These are phyloP conservation scores for Caenorhabditis uteleia DNA, from an alignment of 2,888 invertebrate genomes.

Conservation along the genomic window DNA sequence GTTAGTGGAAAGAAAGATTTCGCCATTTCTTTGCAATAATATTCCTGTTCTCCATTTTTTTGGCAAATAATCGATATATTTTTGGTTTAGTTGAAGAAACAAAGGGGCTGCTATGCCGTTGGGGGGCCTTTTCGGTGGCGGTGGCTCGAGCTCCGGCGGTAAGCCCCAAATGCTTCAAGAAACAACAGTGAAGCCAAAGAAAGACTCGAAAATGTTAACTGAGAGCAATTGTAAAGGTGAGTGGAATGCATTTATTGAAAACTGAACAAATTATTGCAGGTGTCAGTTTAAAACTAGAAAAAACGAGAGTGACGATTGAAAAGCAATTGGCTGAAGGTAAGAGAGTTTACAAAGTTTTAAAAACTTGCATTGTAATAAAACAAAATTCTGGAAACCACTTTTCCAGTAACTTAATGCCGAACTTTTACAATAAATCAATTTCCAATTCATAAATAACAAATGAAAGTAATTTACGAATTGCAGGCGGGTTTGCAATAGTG, in stretches of 20 bases:
- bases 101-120: slow-evolving; percentile 62
- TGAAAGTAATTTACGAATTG: too few species aligned
- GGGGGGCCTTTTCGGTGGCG: slow-evolving; percentile 59
- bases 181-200: slow-evolving; percentile 18
- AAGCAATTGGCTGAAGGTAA: slow-evolving; percentile 68
- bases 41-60: too few species aligned
- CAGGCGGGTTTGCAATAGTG: slow-evolving; percentile 91
- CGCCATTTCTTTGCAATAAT: too few species aligned
- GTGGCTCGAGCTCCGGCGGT: slow-evolving; percentile 41
- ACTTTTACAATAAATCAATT: too few species aligned
- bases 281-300: slow-evolving; percentile 30
- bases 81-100: neutral
- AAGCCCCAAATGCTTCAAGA: slow-evolving; percentile 46
- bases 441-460: neutral
- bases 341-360: slow-evolving; percentile 2
- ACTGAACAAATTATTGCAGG: slow-evolving; percentile 13
- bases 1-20: too few species aligned
- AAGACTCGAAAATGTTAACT: slow-evolving; percentile 42
- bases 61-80: neutral
- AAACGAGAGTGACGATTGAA: slow-evolving; percentile 60
- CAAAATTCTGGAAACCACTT: neutral
- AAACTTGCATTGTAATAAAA: neutral
- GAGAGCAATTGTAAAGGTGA: slow-evolving; percentile 61
- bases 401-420: neutral
- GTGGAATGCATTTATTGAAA: neutral